Evolutionary conservation across 2,113 vertebrate genomes (phyloP).

Genomic region (Ancistrus triradiatus): DNA sequence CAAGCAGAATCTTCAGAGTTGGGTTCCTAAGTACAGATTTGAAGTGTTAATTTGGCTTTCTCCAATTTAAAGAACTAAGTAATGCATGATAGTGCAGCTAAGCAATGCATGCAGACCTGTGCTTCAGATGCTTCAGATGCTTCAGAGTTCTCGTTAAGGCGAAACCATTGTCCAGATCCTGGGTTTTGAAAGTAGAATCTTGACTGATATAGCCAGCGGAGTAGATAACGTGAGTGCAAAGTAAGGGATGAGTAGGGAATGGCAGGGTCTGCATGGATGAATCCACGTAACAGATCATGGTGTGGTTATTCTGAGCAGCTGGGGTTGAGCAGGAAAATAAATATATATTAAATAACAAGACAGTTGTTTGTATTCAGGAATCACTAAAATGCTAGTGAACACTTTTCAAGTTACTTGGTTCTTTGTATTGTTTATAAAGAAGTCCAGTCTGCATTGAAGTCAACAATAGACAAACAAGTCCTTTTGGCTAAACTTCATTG

Average conservation of each 20-base stretch:
- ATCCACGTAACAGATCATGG: constrained; percentile 53
- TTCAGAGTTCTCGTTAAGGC: constrained; percentile 42
- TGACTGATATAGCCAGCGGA: constrained; percentile 46
- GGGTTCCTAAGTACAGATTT: constrained; percentile 41
- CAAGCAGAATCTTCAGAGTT: constrained; percentile 53
- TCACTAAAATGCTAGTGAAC: too few relatives aligned
- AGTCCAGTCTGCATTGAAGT: too few relatives aligned
- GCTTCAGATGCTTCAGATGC: constrained; percentile 43
- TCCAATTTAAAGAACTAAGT: too few relatives aligned
- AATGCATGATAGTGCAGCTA: too few relatives aligned
- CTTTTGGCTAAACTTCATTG: too few relatives aligned
- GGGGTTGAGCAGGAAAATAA: neutral
- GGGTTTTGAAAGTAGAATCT: constrained; percentile 41
- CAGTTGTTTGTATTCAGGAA: too few relatives aligned
- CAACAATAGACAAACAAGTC: too few relatives aligned
- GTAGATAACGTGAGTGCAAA: constrained; percentile 53
- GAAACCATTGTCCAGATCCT: constrained; percentile 41
- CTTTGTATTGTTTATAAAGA: too few relatives aligned
- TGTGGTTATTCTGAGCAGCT: constrained; percentile 13
- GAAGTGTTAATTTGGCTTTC: neutral
- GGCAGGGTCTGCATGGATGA: constrained; percentile 42
- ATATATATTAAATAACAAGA: too few relatives aligned
- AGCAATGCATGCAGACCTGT: constrained; percentile 36
- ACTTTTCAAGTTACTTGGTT: too few relatives aligned
- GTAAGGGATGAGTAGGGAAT: constrained; percentile 40